Evolutionary conservation across 1,140 invertebrate species (phyloP).

Genomic region (Xylocopa sonorina): DNA sequence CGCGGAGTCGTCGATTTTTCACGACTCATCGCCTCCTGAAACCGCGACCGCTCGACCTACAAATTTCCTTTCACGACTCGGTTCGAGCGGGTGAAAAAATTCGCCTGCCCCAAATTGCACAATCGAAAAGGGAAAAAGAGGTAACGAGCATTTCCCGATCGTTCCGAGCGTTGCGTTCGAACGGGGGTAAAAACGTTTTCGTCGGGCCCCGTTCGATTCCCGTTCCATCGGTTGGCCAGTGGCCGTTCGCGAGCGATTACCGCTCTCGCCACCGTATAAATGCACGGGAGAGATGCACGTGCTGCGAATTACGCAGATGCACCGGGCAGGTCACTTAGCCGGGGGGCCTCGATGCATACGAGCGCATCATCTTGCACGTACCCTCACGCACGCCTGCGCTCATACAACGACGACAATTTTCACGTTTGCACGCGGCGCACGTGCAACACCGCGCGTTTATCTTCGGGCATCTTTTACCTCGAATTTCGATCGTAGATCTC

Average conservation of each 20-base stretch:
- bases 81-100: too few species aligned
- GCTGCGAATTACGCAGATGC: constrained; percentile 65
- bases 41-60: too few species aligned
- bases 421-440: constrained; percentile 45
- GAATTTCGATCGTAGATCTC: constrained; percentile 43
- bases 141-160: not conserved
- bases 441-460: constrained; percentile 31
- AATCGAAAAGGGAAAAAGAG: not conserved
- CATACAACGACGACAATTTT: constrained; percentile 35
- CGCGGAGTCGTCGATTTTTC: too few species aligned
- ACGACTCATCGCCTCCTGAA: too few species aligned
- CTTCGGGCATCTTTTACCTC: constrained; percentile 38
- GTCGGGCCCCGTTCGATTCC: constrained; percentile 2
- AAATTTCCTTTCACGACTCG: too few species aligned
- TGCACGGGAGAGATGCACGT: constrained; percentile 53
- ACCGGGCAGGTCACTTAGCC: constrained; percentile 41
- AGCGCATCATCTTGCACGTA: constrained; percentile 30
- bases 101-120: too few species aligned
- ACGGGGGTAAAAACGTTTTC: not conserved
- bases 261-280: constrained; percentile 40
- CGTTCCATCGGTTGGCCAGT: constrained; percentile 8
- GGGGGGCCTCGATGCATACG: constrained; percentile 25
- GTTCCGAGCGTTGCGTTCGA: not conserved
- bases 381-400: constrained; percentile 33
- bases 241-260: constrained; percentile 19